Evolutionary conservation across 2,888 invertebrate species (phyloP), one percentile per base, ranked within the genome.

Genomic region (Cephus runcator): DNA sequence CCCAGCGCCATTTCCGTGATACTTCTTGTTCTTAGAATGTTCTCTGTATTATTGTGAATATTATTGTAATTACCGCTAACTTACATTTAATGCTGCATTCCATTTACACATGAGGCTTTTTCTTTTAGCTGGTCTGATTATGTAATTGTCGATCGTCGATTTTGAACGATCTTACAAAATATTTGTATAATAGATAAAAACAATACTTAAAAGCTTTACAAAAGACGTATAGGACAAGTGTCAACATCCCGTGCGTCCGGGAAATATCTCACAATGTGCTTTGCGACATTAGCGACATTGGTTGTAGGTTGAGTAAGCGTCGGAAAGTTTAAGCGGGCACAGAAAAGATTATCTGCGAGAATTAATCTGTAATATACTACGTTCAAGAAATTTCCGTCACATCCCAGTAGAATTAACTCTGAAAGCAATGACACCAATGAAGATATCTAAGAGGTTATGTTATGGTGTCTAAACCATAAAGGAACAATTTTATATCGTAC

Each of bases 381-480:
- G 9, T 23, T 9, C 56, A 56, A 56, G 56, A 56, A 56, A 23
- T 56, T 56, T 56, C 56, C 6, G 56, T 56, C 9, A 23, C 23
- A 23, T 56, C 23, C 56, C 56, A 56, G 56, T 23, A 56, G 23
- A 56, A 56, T 56, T 56, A 56, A 56, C 9, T 23, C 56, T 23
- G 56, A 23, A 56, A 56, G 56, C 9, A 56, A 56, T 56, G 71
- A 71, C 71, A 71, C 31, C 12, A 85, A 91, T 90, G 89, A 89
- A 90, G 90, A 90, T 87, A 87, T 90, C 88, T 86, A 82, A 83
- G 85, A 90, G 82, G 83, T 91, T 90, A 90, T 85, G 89, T 86
- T 81, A 12, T 12, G 35, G 85, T 78, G 79, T 76, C 75, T 78
- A 76, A 82, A 83, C 87, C 87, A 83, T 88, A 89, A 88, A 89